A percentile compares a stretch with the other conserved stretches of the same genome.
Conservation (phyloP, 2,113 vertebrate species). For the Psilopsiagon aurifrons region DNA sequence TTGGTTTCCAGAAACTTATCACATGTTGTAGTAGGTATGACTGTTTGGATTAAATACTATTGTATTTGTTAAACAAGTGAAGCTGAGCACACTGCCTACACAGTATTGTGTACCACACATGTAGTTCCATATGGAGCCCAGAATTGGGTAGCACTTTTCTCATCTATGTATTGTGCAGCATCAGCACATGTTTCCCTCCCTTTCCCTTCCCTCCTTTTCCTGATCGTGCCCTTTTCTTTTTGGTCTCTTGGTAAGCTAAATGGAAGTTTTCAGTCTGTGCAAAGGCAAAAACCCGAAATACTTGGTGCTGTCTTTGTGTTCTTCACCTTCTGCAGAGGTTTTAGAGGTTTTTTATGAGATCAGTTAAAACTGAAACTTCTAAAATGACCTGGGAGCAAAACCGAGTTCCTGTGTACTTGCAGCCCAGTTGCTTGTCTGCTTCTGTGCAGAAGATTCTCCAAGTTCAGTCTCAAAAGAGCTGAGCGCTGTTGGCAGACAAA, state of each 20-base stretch:
- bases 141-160: background rate
- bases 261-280: background rate
- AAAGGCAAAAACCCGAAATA: background rate
- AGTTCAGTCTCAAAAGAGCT: background rate
- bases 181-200: background rate
- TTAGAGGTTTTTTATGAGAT: background rate
- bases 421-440: background rate
- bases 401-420: background rate
- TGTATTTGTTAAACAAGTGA: background rate
- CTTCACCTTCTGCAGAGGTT: background rate
- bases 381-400: background rate
- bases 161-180: background rate
- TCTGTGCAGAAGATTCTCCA: background rate
- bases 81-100: background rate
- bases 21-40: background rate
- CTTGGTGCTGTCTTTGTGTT: background rate
- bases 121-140: background rate
- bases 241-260: background rate
- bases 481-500: background rate
- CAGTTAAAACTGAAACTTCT: background rate
- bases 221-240: fast-evolving
- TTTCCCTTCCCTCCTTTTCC: background rate
- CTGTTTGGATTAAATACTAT: background rate
- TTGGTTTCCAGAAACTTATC: background rate
- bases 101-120: background rate